These are phyloP conservation scores for Cettia cetti DNA, from an alignment of 2,113 vertebrate species.

Conservation along the genomic window DNA sequence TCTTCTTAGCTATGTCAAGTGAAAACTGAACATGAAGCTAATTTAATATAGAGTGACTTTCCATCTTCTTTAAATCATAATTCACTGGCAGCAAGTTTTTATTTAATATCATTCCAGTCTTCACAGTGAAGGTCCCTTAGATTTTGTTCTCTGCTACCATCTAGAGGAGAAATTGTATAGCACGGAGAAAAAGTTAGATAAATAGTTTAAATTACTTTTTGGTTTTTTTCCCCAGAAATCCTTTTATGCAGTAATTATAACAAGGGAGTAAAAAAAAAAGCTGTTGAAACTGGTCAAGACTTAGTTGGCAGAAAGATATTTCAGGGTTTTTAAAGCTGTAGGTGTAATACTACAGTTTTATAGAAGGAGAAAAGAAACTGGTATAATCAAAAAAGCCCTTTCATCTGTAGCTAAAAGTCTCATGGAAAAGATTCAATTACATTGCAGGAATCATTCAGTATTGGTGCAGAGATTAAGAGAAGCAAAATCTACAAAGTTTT, in stretches of 20 bases:
- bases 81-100: not conserved
- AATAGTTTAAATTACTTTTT: not conserved
- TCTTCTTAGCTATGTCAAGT: not conserved
- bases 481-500: not conserved
- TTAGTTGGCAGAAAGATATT: not conserved
- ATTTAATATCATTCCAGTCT: not conserved
- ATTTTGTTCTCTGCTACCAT: conserved; percentile 61
- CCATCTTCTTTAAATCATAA: not conserved
- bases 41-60: not conserved
- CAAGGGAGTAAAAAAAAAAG: rapidly evolving
- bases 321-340: not conserved
- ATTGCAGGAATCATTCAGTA: not conserved
- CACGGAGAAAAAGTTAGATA: not conserved
- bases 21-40: not conserved
- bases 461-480: not conserved
- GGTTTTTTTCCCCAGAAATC: not conserved
- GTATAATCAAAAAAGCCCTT: not conserved
- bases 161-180: conserved; percentile 26
- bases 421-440: not conserved
- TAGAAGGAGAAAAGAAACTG: not conserved
- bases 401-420: not conserved
- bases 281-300: not conserved
- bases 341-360: not conserved
- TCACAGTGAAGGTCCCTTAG: not conserved
- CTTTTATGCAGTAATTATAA: not conserved